Conservation (phyloP, 2,888 invertebrate species). For the Thereva nobilitata region DNA sequence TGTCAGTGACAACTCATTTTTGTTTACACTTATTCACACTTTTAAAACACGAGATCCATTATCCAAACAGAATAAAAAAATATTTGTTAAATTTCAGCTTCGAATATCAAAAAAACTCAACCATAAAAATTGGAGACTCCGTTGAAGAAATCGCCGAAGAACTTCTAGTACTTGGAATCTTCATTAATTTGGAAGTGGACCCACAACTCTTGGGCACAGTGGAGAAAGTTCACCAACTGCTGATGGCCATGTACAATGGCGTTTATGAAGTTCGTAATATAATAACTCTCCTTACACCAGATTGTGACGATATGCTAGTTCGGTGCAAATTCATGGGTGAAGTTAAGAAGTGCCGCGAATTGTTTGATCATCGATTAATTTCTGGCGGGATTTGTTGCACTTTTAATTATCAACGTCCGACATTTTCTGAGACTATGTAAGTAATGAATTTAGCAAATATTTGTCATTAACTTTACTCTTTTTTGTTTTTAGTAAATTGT, state of each 20-base stretch:
- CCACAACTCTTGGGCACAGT: conserved; percentile 41
- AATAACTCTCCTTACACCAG: conserved; percentile 48
- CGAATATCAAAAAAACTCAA: conserved; percentile 26
- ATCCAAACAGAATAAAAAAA: not conserved
- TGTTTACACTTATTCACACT: too few relatives aligned
- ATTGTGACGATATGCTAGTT: conserved; percentile 49
- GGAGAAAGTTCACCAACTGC: conserved; percentile 49
- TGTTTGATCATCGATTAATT: conserved; percentile 49
- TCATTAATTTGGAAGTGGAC: conserved; percentile 48
- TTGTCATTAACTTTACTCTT: not conserved
- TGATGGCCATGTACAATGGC: conserved; percentile 49
- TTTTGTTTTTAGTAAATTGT: conserved; percentile 12
- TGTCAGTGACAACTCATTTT: too few relatives aligned
- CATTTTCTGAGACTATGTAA: conserved; percentile 47
- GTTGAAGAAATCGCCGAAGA: conserved; percentile 47
- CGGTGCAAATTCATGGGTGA: conserved; percentile 49
- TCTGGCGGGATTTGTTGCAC: conserved; percentile 53
- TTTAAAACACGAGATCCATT: too few relatives aligned
- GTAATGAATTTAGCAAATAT: conserved; percentile 17
- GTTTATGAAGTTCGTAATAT: conserved; percentile 51
- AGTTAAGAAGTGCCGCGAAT: conserved; percentile 46
- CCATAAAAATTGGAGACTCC: conserved; percentile 22
- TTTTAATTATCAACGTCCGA: conserved; percentile 52
- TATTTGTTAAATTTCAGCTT: conserved; percentile 4
- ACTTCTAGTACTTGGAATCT: conserved; percentile 48